Percentiles rank a stretch among this genome's conserved stretches.
Evolutionary conservation across 1,140 invertebrate species (phyloP).

Genomic region (Laodelphax striatellus): DNA sequence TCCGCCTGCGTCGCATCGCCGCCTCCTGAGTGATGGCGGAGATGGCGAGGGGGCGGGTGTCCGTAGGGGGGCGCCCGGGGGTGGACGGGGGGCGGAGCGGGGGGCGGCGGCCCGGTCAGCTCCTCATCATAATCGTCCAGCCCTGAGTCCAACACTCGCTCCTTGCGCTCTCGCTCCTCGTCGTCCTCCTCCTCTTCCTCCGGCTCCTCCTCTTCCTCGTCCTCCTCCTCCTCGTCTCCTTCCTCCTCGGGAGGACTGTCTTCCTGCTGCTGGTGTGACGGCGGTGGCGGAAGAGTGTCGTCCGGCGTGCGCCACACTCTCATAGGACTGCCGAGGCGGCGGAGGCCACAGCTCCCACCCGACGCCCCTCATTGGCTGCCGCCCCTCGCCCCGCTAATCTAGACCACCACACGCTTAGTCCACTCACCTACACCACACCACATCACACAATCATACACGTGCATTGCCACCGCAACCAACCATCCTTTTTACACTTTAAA

Average conservation of each 20-base stretch:
- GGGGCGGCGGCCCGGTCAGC: constrained; percentile 3
- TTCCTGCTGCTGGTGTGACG: too few species aligned
- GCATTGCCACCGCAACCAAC: too few species aligned
- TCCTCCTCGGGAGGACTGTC: too few species aligned
- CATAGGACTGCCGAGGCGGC: constrained; percentile 7
- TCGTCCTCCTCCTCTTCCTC: constrained; percentile 30
- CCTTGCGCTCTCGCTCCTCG: constrained; percentile 27
- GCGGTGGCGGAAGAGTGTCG: constrained; percentile 9
- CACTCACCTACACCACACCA: too few species aligned
- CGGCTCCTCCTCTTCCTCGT: constrained; percentile 63
- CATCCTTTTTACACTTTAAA: too few species aligned
- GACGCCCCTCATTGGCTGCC: not conserved
- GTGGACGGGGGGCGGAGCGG: not conserved
- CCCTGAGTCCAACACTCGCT: constrained; percentile 55
- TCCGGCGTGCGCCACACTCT: constrained; percentile 13
- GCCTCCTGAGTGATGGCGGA: not conserved
- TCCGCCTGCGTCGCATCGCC: constrained; percentile 22
- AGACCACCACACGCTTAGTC: too few species aligned
- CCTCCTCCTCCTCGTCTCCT: constrained; percentile 37
- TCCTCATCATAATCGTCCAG: constrained; percentile 5
- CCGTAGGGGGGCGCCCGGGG: constrained; percentile 1
- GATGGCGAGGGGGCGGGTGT: constrained; percentile 8
- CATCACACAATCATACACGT: too few species aligned
- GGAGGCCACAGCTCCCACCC: constrained; percentile 6
- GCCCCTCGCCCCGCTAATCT: too few species aligned